Evolutionary conservation across 2,888 invertebrate species (phyloP), one percentile per base, ranked within the genome.

Genomic region (Stenotaenia linearis): DNA sequence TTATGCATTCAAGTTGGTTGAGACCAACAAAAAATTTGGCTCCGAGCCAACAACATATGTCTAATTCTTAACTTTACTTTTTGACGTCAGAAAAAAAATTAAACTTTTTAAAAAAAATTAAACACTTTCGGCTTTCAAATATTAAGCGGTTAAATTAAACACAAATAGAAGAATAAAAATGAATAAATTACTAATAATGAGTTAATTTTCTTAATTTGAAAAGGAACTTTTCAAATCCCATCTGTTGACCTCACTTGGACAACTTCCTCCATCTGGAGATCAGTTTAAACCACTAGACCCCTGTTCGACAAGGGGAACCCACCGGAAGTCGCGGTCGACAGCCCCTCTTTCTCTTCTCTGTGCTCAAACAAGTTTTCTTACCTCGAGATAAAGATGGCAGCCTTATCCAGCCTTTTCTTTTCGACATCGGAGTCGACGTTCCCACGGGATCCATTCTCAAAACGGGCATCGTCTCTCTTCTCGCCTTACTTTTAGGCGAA

Each of bases 331-430:
- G n/a, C n/a, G n/a, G n/a, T n/a, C n/a, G n/a, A n/a, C n/a, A n/a
- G n/a, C n/a, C n/a, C n/a, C n/a, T n/a, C n/a, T n/a, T 56, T 56
- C 23, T 4, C 15, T 9, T 21, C 56, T 18, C 18, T 23, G 21
- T 56, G 9, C 10, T 23, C 3, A 75, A 75, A 75, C 30, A 75
- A 75, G 75, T 35, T 35, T 69, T 35, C 74, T 77, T 78, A 80
- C 81, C 80, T 69, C 79, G 28, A 74, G 79, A 80, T 74, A 81
- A 74, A 50, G 76, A 80, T 18, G 79, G 79, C 23, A 81, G 79
- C 45, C 78, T 69, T 0, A 75, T 77, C 77, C 77, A 77, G 35
- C 21, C 9, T 18, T 77, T 78, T 32, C 74, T 32, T 74, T 74
- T 78, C n/a, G 78, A 32, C 18, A 78, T 69, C 25, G 78, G 78